Conservation (phyloP, 2,797 vertebrate species). For the Smutsia temminckii region DNA sequence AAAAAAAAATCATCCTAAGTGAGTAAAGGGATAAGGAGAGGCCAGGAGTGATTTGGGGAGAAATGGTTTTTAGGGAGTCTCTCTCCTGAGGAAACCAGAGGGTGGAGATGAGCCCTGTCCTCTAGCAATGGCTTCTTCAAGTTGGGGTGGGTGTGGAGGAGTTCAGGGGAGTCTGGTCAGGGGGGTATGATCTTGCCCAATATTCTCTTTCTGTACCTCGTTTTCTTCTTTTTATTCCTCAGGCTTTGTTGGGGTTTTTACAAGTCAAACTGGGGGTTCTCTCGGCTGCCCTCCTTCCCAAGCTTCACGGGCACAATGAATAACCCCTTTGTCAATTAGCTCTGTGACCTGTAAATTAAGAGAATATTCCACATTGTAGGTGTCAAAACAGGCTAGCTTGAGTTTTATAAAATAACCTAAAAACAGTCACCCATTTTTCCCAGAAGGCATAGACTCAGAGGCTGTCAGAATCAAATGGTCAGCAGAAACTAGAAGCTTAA, state of each 20-base stretch:
- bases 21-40: neutral
- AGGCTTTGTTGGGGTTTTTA: slow-evolving; percentile 15
- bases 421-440: neutral
- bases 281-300: neutral
- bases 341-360: neutral
- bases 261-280: neutral
- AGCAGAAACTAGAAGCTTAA: slow-evolving; percentile 8
- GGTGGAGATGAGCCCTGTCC: neutral
- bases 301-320: neutral
- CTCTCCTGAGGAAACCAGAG: neutral
- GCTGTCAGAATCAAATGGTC: neutral
- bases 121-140: neutral
- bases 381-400: slow-evolving; percentile 7
- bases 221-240: neutral
- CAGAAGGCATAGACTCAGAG: neutral
- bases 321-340: neutral
- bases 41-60: neutral
- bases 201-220: neutral
- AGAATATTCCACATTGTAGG: neutral
- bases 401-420: slow-evolving; percentile 31
- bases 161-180: neutral
- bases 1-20: neutral
- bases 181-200: neutral
- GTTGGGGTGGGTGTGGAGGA: too few species aligned
- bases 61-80: neutral